Evolutionary conservation across 2,113 vertebrate genomes (phyloP), one percentile per base, ranked within the genome.

Genomic region (Vidua macroura): DNA sequence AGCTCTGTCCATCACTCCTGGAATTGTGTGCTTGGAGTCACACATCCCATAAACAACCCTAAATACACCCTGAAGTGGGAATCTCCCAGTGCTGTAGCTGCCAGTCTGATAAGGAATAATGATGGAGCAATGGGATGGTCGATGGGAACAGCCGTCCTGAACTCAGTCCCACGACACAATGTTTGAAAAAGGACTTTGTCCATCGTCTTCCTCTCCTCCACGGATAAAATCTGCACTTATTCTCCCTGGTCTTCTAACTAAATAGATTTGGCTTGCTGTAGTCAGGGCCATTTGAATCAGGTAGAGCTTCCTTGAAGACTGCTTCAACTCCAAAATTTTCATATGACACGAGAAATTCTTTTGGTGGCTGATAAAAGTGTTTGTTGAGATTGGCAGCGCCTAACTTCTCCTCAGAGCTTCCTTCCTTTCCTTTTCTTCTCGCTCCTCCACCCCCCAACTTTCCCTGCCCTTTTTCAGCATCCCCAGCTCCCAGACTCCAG

Each of bases 101-200:
- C 27, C 83, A 18, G 7, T n/a, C 15, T 35, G 5, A 19, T 0
- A n/a, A 18, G 35, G 27, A 74, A 53, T 1, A 46, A 19, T 0
- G 1, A 13, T 11, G 24, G 31, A 44, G 31, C 14, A 56, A 37
- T 10, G 27, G 59, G 25, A 9, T 7, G 18, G 24, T 7, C 49
- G 64, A 25, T 1, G 1, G 39, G 18, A 22, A 6, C 3, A 59
- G 39, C 27, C 24, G 35, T 76, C 35, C 60, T 52, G 39, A 91
- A 35, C 46, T 55, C 80, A 31, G 12, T 33, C 15, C 22, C 41
- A 56, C 18, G 3, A 2, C 35, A 21, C 27, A 44, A 1, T 1
- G 11, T 55, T 59, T 7, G 1, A 18, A 30, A 73, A 15, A 39
- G 20, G 66, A 20, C 23, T 88, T 31, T 22, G 41, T 24, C 25